These are phyloP conservation scores for Epiblema foenella DNA, from an alignment of 2,888 invertebrate species.

Conservation along the genomic window DNA sequence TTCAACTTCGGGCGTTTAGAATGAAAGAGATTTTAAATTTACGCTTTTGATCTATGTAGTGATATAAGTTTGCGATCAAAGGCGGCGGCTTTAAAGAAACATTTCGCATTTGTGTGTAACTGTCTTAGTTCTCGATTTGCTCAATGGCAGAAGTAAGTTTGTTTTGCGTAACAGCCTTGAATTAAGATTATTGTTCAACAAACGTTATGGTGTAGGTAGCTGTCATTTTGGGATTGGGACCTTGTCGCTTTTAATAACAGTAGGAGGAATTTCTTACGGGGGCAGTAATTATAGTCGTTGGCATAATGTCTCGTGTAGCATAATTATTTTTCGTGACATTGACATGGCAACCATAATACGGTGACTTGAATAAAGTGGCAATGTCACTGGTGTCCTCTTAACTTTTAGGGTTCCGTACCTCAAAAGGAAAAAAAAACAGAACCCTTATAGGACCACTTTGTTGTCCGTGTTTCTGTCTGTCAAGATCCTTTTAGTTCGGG, in stretches of 20 bases:
- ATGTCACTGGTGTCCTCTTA: too few relatives aligned
- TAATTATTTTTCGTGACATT: too few relatives aligned
- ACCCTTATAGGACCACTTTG: too few relatives aligned
- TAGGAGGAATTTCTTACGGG: background rate
- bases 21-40: background rate
- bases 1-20: background rate
- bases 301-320: too few relatives aligned
- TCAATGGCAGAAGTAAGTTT: background rate
- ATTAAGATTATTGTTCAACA: constrained; percentile 27
- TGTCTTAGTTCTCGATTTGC: constrained; percentile 4
- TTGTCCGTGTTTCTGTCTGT: too few relatives aligned
- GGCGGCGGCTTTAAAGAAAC: too few relatives aligned
- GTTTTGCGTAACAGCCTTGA: constrained; percentile 33
- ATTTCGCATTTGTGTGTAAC: background rate
- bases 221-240: background rate
- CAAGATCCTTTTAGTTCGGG: too few relatives aligned
- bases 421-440: too few relatives aligned
- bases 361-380: too few relatives aligned
- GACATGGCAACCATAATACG: too few relatives aligned
- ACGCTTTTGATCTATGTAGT: background rate
- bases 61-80: background rate
- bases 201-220: constrained; percentile 2
- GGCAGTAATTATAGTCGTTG: background rate
- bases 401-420: too few relatives aligned
- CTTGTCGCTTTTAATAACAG: constrained; percentile 5